Base-by-base conservation (phyloP, 2,797 vertebrate species). In the Micrastur ruficollis region DNA sequence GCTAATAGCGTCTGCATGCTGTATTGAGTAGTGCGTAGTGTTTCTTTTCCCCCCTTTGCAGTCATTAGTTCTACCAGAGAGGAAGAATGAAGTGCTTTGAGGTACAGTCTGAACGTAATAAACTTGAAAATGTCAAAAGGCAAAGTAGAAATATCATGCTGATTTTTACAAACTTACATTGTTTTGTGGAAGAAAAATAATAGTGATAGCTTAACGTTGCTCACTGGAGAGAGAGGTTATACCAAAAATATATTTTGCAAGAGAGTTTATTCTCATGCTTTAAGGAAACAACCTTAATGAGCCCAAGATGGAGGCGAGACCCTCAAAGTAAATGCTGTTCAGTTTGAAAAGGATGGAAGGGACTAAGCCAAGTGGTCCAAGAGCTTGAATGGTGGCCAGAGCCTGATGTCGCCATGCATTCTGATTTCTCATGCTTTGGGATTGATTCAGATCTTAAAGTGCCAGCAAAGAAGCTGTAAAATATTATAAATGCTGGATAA, bases 71-170 rank as follows among this genome's bases (percentile, higher is more conserved):
- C 47, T 86, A 31, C 29, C 36, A 67, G 70, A 71, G 63, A 67
- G 90, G 21, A 90, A 40, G 46, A 87, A 66, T 42, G 12, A 86
- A 94, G 70, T 85, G 73, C 74, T 93, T 79, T 82, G 83, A 79
- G 67, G 70, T 89, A 80, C 70, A 36, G 5, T 19, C 52, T 89
- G 91, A 92, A 76, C 71, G 38, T 67, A 70, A 81, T 88, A 63
- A 93, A 80, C 67, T 49, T 56, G 63, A 66, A 94, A 95, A 90
- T 87, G 76, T 89, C 86, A 90, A 85, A 83, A 93, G 88, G 56
- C 46, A 26, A 76, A 29, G 83, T 40, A 72, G 88, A 95, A 95
- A 89, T 73, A 89, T 5, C 80, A 42, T 12, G 4, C 52, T 2
- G 3, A 20, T 89, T 96, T 89, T 80, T 86, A 94, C 74, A 90